A percentile compares a stretch with the other conserved stretches of the same genome.
These are phyloP conservation scores for Sigmodon hispidus DNA, from an alignment of 2,113 vertebrate species.

Conservation along the genomic window DNA sequence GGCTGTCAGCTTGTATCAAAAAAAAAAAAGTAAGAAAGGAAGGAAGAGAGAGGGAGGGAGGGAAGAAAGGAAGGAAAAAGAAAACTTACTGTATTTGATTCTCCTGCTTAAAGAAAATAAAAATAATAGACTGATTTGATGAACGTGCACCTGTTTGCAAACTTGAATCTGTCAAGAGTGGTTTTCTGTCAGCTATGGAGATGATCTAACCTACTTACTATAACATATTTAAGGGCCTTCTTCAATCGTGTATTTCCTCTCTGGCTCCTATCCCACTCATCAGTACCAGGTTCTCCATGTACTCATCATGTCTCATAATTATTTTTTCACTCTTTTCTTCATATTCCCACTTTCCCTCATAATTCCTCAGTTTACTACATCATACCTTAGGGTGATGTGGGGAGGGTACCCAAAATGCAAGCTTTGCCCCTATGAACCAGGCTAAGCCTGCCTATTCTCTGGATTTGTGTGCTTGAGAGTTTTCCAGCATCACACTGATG, in stretches of 20 bases:
- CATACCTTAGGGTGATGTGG: background rate
- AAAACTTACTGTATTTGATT: slow-evolving; percentile 31
- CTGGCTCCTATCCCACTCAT: background rate
- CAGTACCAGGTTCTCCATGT: background rate
- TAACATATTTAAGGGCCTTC: background rate
- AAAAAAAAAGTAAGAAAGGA: too few species aligned
- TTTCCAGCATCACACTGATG: background rate
- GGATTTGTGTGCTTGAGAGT: background rate
- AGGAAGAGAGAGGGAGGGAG: too few species aligned
- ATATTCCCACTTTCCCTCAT: background rate
- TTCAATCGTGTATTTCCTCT: too few species aligned
- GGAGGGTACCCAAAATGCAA: background rate
- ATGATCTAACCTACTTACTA: background rate
- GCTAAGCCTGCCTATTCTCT: background rate
- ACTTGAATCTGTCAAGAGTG: background rate
- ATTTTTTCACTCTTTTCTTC: background rate
- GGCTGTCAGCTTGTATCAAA: background rate
- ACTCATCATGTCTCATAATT: background rate
- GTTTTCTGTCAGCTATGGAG: background rate
- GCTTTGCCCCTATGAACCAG: background rate
- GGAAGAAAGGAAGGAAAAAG: too few species aligned
- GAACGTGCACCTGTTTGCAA: background rate
- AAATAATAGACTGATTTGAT: background rate
- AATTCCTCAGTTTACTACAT: background rate
- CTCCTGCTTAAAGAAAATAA: background rate